Percentiles rank a stretch among this genome's conserved stretches.
phyloP scores from a whole-genome alignment of 2,888 invertebrate species.

The Ceramica pisi region DNA sequence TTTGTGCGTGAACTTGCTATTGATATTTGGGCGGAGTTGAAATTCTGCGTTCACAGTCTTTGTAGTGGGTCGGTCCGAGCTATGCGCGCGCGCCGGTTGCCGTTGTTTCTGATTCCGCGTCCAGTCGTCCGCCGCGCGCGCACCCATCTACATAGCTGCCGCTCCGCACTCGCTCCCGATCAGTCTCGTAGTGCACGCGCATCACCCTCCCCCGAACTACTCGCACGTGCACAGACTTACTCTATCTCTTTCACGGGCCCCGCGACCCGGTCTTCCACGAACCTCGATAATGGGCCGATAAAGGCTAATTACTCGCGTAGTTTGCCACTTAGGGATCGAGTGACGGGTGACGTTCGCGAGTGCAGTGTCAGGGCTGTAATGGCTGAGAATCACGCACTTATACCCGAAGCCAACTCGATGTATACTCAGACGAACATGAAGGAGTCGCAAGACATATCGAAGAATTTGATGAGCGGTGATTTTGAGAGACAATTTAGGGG shows the following conservation, averaged over 20 bases:
- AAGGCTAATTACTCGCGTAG: constrained; percentile 72
- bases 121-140: constrained; percentile 64
- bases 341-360: constrained; percentile 73
- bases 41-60: constrained; percentile 27
- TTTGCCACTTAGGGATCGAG: constrained; percentile 67
- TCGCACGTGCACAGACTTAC: constrained; percentile 72
- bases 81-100: constrained; percentile 65
- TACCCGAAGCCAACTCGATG: constrained; percentile 81
- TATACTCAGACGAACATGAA: constrained; percentile 83
- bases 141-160: constrained; percentile 59
- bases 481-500: constrained; percentile 84
- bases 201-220: constrained; percentile 64
- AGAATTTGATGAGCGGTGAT: constrained; percentile 87
- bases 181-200: constrained; percentile 77
- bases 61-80: constrained; percentile 20
- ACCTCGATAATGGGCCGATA: constrained; percentile 83
- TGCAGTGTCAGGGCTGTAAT: constrained; percentile 81
- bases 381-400: constrained; percentile 85
- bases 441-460: constrained; percentile 84
- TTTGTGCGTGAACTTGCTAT: background rate
- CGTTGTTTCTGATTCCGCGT: constrained; percentile 61
- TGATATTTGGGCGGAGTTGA: constrained; percentile 15
- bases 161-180: constrained; percentile 75
- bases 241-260: constrained; percentile 65
- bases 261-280: constrained; percentile 76